Evolutionary conservation across 2,113 vertebrate species (phyloP).

Genomic region (Pomatostomus ruficeps): DNA sequence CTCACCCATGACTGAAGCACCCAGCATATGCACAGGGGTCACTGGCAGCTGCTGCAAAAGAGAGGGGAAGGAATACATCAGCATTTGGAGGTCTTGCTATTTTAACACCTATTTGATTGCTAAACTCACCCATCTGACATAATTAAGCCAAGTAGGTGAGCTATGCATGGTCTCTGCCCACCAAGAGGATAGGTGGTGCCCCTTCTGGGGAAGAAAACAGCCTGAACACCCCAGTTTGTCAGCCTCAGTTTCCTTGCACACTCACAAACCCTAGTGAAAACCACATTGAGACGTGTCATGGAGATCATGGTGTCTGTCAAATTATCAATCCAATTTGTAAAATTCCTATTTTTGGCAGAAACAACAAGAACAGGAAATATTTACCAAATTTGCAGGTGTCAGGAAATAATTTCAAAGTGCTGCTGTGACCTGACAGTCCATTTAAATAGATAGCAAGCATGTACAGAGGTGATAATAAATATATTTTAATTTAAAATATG

Average conservation of each 20-base stretch:
- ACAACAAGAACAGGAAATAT: constrained; percentile 98
- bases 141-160: accelerated
- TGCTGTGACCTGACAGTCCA: constrained; percentile 6
- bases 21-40: background rate
- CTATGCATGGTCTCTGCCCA: background rate
- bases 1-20: accelerated
- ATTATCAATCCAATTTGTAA: constrained; percentile 72
- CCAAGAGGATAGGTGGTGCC: background rate
- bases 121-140: background rate
- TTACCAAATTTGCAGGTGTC: constrained; percentile 91
- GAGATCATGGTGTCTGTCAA: constrained; percentile 52
- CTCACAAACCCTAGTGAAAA: constrained; percentile 29
- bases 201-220: background rate
- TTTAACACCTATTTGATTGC: background rate
- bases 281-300: background rate
- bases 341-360: constrained; percentile 84
- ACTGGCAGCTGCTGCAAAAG: background rate
- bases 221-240: background rate
- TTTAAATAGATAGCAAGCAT: constrained; percentile 22
- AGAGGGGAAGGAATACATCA: background rate
- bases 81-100: background rate
- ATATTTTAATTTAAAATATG: constrained; percentile 17
- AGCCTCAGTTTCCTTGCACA: background rate
- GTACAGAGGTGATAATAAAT: constrained; percentile 23
- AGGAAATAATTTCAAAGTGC: constrained; percentile 81